Percentiles rank a stretch among this genome's conserved stretches.
phyloP scores from a whole-genome alignment of 2,113 vertebrate species.

The Fregata magnificens region DNA sequence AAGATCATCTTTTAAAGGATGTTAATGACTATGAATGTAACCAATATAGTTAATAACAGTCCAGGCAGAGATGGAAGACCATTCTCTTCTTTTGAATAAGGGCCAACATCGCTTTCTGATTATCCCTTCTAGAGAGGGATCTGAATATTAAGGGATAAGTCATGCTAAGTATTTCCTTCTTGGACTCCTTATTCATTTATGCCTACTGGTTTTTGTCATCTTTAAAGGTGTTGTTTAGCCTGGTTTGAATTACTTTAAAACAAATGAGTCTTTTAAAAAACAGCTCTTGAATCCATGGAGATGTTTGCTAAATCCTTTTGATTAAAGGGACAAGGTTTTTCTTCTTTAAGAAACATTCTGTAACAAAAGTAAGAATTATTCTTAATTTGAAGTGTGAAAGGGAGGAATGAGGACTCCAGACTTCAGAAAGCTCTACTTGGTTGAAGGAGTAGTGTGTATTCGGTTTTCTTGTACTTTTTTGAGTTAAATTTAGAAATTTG shows the following conservation, averaged over 20 bases:
- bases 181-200: conserved; percentile 7
- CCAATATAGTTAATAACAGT: conserved; percentile 30
- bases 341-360: background rate
- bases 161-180: conserved; percentile 46
- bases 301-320: conserved; percentile 23
- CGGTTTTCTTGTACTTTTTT: background rate
- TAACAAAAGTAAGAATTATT: conserved; percentile 16
- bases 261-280: background rate
- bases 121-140: conserved; percentile 24
- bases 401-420: background rate
- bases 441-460: accelerated
- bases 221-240: conserved; percentile 56
- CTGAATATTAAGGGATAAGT: conserved; percentile 44
- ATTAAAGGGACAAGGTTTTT: background rate
- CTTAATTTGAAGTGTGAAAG: background rate
- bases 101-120: conserved; percentile 52
- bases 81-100: conserved; percentile 6
- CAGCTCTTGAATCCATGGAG: background rate
- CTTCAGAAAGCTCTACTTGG: background rate
- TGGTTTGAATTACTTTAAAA: conserved; percentile 44
- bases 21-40: conserved; percentile 41
- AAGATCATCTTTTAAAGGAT: conserved; percentile 21
- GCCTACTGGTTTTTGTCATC: conserved; percentile 29
- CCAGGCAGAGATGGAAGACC: conserved; percentile 7
- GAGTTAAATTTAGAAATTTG: background rate